Percentiles rank a stretch among this genome's conserved stretches.
Evolutionary conservation across 2,888 invertebrate genomes (phyloP).

Genomic region (Hirtodrosophila cameraria): DNA sequence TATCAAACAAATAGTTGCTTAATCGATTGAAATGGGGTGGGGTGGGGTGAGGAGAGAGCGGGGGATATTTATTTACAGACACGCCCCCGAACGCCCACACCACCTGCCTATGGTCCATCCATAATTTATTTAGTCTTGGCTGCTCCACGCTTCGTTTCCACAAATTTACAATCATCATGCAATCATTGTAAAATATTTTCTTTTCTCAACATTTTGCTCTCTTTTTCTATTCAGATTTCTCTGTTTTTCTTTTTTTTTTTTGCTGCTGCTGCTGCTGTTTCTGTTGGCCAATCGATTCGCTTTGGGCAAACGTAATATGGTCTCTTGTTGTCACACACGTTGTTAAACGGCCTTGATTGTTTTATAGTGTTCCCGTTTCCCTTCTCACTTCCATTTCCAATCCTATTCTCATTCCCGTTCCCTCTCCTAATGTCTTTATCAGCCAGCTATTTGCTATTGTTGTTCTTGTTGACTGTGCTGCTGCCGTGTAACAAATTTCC

Average conservation of each 20-base stretch:
- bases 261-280: too few relatives aligned
- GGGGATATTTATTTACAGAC: neutral
- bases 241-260: too few relatives aligned
- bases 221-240: neutral
- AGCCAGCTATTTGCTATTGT: constrained; percentile 18
- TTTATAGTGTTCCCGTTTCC: constrained; percentile 29
- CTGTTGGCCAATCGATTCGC: constrained; percentile 65
- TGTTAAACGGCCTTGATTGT: constrained; percentile 69
- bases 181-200: constrained; percentile 38
- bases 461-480: constrained; percentile 28
- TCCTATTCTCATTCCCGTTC: constrained; percentile 1
- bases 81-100: constrained; percentile 12
- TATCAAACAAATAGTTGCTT: constrained; percentile 19
- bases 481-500: constrained; percentile 52
- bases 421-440: constrained; percentile 61
- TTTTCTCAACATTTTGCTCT: constrained; percentile 2
- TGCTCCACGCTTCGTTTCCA: constrained; percentile 46
- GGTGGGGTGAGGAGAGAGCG: too few relatives aligned
- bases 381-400: neutral
- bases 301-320: constrained; percentile 60
- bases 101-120: constrained; percentile 39
- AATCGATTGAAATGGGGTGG: neutral
- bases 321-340: constrained; percentile 42
- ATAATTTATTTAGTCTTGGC: constrained; percentile 57
- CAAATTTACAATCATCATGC: constrained; percentile 14